Evolutionary conservation across 2,888 invertebrate species (phyloP), one percentile per base, ranked within the genome.

Genomic region (Ferdinandea cuprea): DNA sequence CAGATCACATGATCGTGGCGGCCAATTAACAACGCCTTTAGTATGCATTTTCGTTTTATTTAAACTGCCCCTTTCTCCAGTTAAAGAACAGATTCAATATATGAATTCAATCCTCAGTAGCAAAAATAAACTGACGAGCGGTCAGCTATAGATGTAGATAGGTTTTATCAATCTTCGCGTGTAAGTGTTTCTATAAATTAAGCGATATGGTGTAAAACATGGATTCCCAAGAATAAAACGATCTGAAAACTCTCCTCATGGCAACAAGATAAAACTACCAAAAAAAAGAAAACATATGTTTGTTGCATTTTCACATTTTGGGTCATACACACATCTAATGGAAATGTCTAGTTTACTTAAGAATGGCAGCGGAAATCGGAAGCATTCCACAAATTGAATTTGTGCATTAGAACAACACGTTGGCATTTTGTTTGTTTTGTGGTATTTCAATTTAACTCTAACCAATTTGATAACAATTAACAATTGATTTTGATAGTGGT

Each of bases 401-500:
- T 65, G 17, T 52, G 6, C 46, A 46, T 61, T 61, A 32, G 9
- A 21, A 17, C 17, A 40, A 28, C 50, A 65, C 21, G 8, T 4
- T 11, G 32, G 3, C 40, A 25, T 15, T 17, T 15, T 37, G 6
- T 28, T 42, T 59, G 28, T 37, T 21, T 37, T n/a, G n/a, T n/a
- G n/a, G n/a, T 56, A 32, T 21, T 37, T n/a, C n/a, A n/a, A n/a
- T 50, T 50, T 28, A 25, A 28, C 13, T 30, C 25, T n/a, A 21
- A n/a, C 13, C n/a, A 11, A 19, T n/a, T 7, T 40, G 71, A 71
- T 71, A 71, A 21, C 48, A 59, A 50, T 59, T 50, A 59, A 59
- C 59, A 50, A 32, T 48, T 54, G 15, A 5, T 7, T 13, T 46
- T 37, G 58, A 69, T 58, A 19, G 46, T 48, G 19, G 15, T 37